A percentile compares a stretch with the other conserved stretches of the same genome.
Evolutionary conservation across 2,797 vertebrate genomes (phyloP).

Genomic region (Catostomus latipinnis): DNA sequence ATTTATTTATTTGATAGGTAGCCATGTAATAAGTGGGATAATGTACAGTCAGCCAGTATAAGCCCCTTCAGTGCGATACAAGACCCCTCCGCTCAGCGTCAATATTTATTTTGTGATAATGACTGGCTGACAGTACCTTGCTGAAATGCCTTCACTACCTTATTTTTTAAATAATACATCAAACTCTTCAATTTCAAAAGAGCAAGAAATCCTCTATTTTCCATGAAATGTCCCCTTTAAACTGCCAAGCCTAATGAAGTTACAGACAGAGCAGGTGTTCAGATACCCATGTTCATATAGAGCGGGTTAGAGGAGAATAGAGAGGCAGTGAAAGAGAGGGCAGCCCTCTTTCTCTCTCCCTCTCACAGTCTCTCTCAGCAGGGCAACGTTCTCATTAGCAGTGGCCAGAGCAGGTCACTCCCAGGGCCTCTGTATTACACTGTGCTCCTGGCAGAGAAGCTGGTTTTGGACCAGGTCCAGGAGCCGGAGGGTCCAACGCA

Average conservation of each 20-base stretch:
- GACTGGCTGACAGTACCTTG: too few relatives aligned
- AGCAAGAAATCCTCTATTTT: neutral
- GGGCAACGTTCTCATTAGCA: constrained; percentile 40
- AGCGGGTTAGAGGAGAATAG: neutral
- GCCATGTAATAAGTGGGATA: too few relatives aligned
- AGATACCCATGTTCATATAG: neutral
- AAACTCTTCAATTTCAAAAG: neutral
- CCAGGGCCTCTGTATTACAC: constrained; percentile 20
- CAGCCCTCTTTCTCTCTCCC: neutral
- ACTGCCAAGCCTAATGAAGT: neutral
- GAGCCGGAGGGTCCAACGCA: constrained; percentile 4
- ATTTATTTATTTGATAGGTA: too few relatives aligned
- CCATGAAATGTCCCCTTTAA: neutral
- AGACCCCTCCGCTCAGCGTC: too few relatives aligned
- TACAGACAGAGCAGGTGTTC: constrained; percentile 26
- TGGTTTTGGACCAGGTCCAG: constrained; percentile 19
- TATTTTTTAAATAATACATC: neutral
- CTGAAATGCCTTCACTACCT: too few relatives aligned
- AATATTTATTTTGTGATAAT: too few relatives aligned
- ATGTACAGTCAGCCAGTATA: too few relatives aligned
- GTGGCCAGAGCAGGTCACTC: constrained; percentile 36
- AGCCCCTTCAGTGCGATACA: too few relatives aligned
- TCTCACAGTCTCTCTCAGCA: constrained; percentile 17
- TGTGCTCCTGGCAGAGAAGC: constrained; percentile 16
- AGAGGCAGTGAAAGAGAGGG: constrained; percentile 2